A percentile compares a stretch with the other conserved stretches of the same genome.
Conservation (phyloP, 2,797 vertebrate genomes). For the Cygnus olor region DNA sequence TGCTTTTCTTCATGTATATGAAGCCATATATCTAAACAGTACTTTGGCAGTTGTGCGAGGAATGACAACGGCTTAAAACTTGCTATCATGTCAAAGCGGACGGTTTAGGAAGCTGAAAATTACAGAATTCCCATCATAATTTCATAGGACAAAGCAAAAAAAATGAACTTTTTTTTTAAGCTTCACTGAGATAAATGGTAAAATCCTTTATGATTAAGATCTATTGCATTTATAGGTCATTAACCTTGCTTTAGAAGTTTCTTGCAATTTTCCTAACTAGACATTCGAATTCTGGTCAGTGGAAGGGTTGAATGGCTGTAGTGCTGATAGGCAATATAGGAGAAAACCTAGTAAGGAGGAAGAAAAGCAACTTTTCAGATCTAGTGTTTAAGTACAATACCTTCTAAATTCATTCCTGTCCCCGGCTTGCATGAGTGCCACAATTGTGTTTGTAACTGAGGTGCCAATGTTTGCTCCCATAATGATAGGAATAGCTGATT, state of each 20-base stretch:
- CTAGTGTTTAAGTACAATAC: constrained; percentile 71
- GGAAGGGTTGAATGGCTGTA: not conserved
- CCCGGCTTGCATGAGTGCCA: constrained; percentile 95
- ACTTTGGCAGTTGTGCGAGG: not conserved
- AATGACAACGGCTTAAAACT: not conserved
- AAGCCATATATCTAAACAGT: not conserved
- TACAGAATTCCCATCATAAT: not conserved
- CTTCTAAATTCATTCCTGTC: constrained; percentile 96
- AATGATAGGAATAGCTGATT: constrained; percentile 91
- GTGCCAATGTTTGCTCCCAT: constrained; percentile 99
- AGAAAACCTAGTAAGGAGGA: not conserved
- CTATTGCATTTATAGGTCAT: not conserved
- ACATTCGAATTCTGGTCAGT: not conserved
- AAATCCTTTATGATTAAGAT: not conserved
- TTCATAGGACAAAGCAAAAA: not conserved
- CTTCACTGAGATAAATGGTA: not conserved
- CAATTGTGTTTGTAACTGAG: constrained; percentile 96
- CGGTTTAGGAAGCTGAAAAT: not conserved
- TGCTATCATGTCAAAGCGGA: not conserved
- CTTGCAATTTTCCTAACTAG: not conserved
- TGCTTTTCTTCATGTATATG: not conserved
- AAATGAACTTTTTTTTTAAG: not conserved
- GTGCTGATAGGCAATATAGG: not conserved
- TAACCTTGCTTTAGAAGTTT: not conserved
- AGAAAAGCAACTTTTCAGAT: not conserved